A percentile compares a stretch with the other conserved stretches of the same genome.
These are phyloP conservation scores for Ceratosolen fusciceps DNA, from an alignment of 1,140 invertebrate species.

Conservation along the genomic window DNA sequence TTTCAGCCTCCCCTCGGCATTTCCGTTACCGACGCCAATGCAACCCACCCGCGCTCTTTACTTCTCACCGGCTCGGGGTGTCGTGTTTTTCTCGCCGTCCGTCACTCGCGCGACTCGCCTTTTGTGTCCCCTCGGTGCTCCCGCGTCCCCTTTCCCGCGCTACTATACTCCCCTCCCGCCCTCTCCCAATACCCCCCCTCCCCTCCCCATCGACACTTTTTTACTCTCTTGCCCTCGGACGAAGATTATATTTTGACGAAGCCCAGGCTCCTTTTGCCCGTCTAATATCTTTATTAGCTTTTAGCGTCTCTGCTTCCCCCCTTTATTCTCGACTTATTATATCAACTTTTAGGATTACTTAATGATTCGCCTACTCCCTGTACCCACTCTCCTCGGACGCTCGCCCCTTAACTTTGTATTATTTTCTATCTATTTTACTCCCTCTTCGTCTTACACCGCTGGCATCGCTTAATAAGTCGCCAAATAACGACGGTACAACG, in stretches of 20 bases:
- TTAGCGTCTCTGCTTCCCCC: neutral
- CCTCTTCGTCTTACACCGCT: too few relatives aligned
- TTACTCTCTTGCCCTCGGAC: neutral
- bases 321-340: neutral
- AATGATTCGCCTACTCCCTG: neutral
- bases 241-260: neutral
- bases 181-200: neutral
- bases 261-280: neutral
- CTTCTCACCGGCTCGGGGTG: neutral
- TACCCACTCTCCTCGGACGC: too few relatives aligned
- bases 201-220: neutral
- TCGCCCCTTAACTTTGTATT: too few relatives aligned
- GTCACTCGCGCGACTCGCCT: slow-evolving; percentile 6
- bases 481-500: too few relatives aligned
- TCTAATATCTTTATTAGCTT: neutral
- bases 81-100: slow-evolving; percentile 30
- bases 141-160: neutral
- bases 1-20: neutral
- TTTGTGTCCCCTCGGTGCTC: neutral
- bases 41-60: neutral
- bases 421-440: too few relatives aligned
- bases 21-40: too few relatives aligned
- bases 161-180: too few relatives aligned
- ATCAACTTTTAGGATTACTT: neutral
- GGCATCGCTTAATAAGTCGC: too few relatives aligned